Percentiles rank a stretch among this genome's conserved stretches.
These are phyloP conservation scores for Norana najaformis DNA, from an alignment of 2,888 invertebrate genomes.

Conservation along the genomic window DNA sequence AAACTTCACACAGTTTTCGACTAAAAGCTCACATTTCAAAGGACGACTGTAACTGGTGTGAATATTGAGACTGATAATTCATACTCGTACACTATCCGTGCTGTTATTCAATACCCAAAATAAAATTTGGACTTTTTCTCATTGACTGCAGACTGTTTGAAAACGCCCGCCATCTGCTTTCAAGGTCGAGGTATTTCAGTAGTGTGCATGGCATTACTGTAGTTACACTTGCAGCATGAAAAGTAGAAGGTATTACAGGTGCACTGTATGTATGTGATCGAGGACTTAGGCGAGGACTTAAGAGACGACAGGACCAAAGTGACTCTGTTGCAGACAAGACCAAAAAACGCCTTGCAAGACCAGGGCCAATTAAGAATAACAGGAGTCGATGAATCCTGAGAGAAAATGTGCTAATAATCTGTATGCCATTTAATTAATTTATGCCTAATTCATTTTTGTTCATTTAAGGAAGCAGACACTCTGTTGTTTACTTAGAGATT, in stretches of 20 bases:
- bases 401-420: background rate
- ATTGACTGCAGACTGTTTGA: background rate
- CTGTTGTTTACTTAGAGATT: background rate
- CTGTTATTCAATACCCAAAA: background rate
- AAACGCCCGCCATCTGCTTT: background rate
- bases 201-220: background rate
- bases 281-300: background rate
- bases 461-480: background rate
- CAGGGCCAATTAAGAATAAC: background rate
- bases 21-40: background rate
- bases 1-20: background rate
- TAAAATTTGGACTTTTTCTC: background rate
- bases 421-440: background rate
- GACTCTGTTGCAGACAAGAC: background rate
- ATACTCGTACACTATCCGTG: background rate
- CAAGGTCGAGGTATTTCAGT: background rate
- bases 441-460: no score
- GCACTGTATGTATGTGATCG: background rate
- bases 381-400: background rate
- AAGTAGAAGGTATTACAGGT: background rate
- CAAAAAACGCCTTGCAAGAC: background rate
- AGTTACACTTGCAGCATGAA: background rate
- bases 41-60: background rate
- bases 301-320: background rate
- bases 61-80: background rate